These are phyloP conservation scores for Diprion similis DNA, from an alignment of 1,140 invertebrate species.

Conservation along the genomic window DNA sequence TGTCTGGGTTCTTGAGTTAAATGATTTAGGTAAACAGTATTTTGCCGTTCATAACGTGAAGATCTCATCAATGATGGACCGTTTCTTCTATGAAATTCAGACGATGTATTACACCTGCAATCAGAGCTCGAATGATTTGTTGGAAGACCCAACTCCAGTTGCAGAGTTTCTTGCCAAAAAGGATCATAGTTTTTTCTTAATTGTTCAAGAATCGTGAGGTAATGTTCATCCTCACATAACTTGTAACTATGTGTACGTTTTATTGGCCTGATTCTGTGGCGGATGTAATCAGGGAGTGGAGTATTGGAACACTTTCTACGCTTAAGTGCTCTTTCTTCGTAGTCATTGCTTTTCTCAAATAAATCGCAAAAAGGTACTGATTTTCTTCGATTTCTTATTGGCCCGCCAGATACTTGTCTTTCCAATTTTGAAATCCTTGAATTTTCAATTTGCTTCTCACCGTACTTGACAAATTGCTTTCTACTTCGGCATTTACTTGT, in stretches of 20 bases:
- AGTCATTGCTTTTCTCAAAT: background rate
- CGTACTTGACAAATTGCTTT: background rate
- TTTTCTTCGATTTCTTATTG: background rate
- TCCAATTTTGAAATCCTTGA: background rate
- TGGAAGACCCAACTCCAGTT: background rate
- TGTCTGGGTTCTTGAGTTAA: constrained; percentile 11
- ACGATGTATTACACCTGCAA: background rate
- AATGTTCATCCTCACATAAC: constrained; percentile 11
- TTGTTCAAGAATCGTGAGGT: background rate
- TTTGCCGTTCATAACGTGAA: background rate
- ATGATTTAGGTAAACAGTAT: background rate
- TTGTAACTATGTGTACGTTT: constrained; percentile 8
- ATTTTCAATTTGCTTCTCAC: background rate
- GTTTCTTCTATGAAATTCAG: background rate
- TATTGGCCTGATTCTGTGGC: constrained; percentile 3
- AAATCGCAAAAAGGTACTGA: background rate
- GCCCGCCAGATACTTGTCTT: background rate
- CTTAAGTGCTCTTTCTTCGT: background rate
- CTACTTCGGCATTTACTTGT: background rate
- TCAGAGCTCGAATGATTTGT: background rate
- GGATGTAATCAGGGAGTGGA: constrained; percentile 1
- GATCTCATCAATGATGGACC: background rate
- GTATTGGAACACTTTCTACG: constrained; percentile 8
- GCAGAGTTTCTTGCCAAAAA: background rate
- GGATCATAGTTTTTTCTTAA: background rate